A percentile compares a stretch with the other conserved stretches of the same genome.
These are phyloP conservation scores for Pseudochirops cupreus DNA, from an alignment of 2,797 vertebrate genomes.

Conservation along the genomic window DNA sequence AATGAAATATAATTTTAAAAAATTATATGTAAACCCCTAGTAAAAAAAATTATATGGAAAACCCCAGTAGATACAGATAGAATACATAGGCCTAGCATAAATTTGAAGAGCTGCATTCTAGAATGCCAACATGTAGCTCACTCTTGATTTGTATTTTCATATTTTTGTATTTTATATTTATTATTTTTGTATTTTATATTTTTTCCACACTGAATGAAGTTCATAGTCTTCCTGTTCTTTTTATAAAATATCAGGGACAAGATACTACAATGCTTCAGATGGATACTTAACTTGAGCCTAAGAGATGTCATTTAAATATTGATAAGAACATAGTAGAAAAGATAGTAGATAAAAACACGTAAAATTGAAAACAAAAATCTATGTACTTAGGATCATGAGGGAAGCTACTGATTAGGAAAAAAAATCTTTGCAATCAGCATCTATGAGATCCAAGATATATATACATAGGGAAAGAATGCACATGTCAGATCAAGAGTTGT, in stretches of 20 bases:
- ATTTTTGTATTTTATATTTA: too few relatives aligned
- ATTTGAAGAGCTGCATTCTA: background rate
- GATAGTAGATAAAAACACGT: background rate
- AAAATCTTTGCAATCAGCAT: background rate
- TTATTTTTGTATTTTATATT: background rate
- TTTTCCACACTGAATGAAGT: background rate
- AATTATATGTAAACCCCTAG: too few relatives aligned
- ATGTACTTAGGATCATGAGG: background rate
- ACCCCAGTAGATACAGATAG: background rate
- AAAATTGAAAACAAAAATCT: background rate
- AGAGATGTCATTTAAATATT: background rate
- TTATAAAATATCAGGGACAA: background rate
- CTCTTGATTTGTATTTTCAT: too few relatives aligned
- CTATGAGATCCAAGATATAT: background rate
- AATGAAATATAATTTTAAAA: background rate
- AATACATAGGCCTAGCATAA: background rate
- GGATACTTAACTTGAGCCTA: background rate
- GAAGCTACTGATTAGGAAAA: background rate
- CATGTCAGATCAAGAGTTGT: background rate
- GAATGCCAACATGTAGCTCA: background rate
- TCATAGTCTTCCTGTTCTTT: background rate
- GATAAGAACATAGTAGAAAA: background rate
- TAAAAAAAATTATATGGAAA: background rate
- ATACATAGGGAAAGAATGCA: background rate
- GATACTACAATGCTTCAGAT: background rate